Conservation (phyloP, 1,140 invertebrate genomes). For the Drosophila biarmipes region DNA sequence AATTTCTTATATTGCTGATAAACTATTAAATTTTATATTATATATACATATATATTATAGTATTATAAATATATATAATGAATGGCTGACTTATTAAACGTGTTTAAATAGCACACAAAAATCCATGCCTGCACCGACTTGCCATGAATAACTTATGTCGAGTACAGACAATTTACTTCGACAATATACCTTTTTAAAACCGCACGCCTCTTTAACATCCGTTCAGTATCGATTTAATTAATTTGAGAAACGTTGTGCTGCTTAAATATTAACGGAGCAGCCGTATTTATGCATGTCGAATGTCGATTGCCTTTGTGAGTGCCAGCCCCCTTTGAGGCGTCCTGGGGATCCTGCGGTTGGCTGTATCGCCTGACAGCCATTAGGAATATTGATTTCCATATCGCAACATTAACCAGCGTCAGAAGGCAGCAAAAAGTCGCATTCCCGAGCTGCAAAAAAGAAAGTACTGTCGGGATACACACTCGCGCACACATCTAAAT, state of each 20-base stretch:
- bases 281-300: conserved; percentile 45
- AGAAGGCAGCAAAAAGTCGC: conserved; percentile 48
- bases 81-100: not conserved
- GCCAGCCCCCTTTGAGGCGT: conserved; percentile 13
- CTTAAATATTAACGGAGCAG: conserved; percentile 48
- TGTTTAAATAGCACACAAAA: not conserved
- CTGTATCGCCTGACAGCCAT: conserved; percentile 69
- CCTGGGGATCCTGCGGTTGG: conserved; percentile 16
- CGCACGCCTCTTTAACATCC: not conserved
- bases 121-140: not conserved
- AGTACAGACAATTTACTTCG: not conserved
- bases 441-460: conserved; percentile 37
- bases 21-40: too few species aligned
- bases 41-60: too few species aligned
- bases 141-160: not conserved
- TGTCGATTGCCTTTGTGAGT: conserved; percentile 31
- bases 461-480: conserved; percentile 39
- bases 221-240: conserved; percentile 59
- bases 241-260: conserved; percentile 38
- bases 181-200: not conserved
- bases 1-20: too few species aligned
- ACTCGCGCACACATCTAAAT: conserved; percentile 34
- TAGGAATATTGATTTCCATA: conserved; percentile 81
- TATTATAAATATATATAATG: too few species aligned
- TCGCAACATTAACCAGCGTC: conserved; percentile 70